A percentile compares a stretch with the other conserved stretches of the same genome.
Conservation (phyloP, 1,140 invertebrate genomes). For the Atta colombica region DNA sequence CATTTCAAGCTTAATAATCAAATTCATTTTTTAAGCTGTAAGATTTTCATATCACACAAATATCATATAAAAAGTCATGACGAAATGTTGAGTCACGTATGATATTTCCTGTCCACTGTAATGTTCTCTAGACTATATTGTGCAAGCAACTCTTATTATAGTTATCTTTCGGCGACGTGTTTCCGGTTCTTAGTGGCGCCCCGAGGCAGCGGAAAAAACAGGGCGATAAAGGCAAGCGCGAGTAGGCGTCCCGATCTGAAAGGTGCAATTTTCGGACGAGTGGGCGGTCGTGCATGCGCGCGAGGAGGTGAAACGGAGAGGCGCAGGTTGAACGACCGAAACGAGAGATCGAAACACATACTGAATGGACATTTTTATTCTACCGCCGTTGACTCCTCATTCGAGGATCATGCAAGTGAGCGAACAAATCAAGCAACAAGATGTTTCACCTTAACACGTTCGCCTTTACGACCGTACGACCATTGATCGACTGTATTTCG, state of each 20-base stretch:
- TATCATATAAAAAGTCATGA: conserved; percentile 3
- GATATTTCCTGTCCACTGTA: background rate
- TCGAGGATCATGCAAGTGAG: conserved; percentile 19
- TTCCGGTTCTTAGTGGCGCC: conserved; percentile 73
- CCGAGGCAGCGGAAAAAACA: conserved; percentile 60
- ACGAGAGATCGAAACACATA: conserved; percentile 43
- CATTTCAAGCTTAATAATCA: background rate
- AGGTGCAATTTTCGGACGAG: conserved; percentile 73
- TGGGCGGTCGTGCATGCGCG: conserved; percentile 63
- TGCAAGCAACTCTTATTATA: conserved; percentile 39
- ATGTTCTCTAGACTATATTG: conserved; percentile 24
- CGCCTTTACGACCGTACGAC: conserved; percentile 1
- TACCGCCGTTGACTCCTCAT: conserved; percentile 17
- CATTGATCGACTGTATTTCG: background rate
- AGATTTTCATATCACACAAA: background rate
- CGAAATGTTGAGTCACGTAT: background rate
- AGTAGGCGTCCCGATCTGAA: conserved; percentile 71
- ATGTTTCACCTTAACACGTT: conserved; percentile 34
- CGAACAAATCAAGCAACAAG: conserved; percentile 62
- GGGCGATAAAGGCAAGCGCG: conserved; percentile 67
- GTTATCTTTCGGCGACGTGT: conserved; percentile 61
- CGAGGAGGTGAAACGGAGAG: conserved; percentile 49
- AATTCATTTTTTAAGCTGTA: background rate
- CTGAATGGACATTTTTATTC: conserved; percentile 69
- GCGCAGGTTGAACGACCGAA: conserved; percentile 68